Evolutionary conservation across 2,797 vertebrate species (phyloP), one percentile per base, ranked within the genome.

Genomic region (Pangasius krempfi): DNA sequence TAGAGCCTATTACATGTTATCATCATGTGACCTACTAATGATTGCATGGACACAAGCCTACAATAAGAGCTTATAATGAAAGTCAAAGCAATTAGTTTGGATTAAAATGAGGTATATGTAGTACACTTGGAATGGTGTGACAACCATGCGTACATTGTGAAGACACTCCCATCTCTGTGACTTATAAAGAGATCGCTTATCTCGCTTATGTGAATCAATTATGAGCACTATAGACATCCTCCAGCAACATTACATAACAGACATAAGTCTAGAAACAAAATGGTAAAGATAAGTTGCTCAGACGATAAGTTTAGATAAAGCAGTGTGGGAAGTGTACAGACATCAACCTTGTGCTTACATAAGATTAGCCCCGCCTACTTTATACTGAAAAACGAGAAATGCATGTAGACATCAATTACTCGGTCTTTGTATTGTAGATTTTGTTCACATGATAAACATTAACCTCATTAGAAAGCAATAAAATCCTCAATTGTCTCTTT

Each of bases 401-500:
- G 30, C 30, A 81, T 79, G n/a, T n/a, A 33, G 16, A 8, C 14
- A 79, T 52, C 30, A 30, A 4, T 54, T 9, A 30, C 52, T 79
- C 18, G 25, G 20, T 1, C 30, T 5, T 25, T 37, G 54, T 5
- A 60, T 33, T 60, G 20, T 40, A 40, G 54, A 81, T 81, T 58
- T 10, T 58, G 54, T n/a, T 76, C 12, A 76, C 75, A 52, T 18
- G 75, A 78, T 13, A 1, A 30, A 78, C 75, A 78, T 78, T 78
- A 78, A 30, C 9, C n/a, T 81, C 9, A 37, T 58, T 81, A 37
- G 12, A 81, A 80, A 40, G 78, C 78, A 81, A 81, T 58, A 81
- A 58, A 37, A 81, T 58, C 18, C 52, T 81, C 30, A 58, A 58
- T 58, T 5, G 54, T 56, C 30, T 56, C 14, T 54, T 80, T 58